phyloP scores from a whole-genome alignment of 2,113 vertebrate genomes.

The Madoqua kirkii region DNA sequence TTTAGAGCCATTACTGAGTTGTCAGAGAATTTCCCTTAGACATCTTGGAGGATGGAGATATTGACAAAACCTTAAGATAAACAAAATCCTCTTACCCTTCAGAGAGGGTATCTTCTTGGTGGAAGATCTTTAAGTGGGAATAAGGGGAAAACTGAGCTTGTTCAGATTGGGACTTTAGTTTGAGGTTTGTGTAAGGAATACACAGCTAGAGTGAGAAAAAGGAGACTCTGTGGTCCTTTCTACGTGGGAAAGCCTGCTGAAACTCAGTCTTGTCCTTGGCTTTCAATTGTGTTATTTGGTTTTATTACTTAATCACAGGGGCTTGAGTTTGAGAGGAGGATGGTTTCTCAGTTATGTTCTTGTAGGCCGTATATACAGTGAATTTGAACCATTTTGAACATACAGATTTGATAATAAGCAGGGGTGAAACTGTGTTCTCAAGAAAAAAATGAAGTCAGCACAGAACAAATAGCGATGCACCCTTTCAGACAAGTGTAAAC shows the following conservation, averaged over 20 bases:
- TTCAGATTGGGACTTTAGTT: background rate
- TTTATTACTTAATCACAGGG: slow-evolving; percentile 11
- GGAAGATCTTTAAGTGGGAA: background rate
- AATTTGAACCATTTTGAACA: slow-evolving; percentile 11
- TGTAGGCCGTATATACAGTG: background rate
- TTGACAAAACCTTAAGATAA: slow-evolving; percentile 19
- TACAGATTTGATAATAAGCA: background rate
- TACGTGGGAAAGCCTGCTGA: background rate
- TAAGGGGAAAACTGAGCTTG: background rate
- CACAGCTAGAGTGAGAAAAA: background rate
- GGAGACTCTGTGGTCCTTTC: background rate
- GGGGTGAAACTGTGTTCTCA: background rate
- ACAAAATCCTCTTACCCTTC: background rate
- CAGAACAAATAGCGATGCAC: background rate
- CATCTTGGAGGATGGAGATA: background rate
- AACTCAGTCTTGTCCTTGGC: background rate
- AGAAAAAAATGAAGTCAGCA: background rate
- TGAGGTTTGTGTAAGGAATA: background rate
- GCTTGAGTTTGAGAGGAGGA: background rate
- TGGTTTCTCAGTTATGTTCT: background rate
- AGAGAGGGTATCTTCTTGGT: background rate
- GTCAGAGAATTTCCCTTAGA: slow-evolving; percentile 1
- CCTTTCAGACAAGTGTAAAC: background rate
- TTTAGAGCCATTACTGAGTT: background rate
- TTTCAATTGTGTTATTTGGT: background rate